These are phyloP conservation scores for Pterois miles DNA, from an alignment of 2,797 vertebrate genomes.

Conservation along the genomic window DNA sequence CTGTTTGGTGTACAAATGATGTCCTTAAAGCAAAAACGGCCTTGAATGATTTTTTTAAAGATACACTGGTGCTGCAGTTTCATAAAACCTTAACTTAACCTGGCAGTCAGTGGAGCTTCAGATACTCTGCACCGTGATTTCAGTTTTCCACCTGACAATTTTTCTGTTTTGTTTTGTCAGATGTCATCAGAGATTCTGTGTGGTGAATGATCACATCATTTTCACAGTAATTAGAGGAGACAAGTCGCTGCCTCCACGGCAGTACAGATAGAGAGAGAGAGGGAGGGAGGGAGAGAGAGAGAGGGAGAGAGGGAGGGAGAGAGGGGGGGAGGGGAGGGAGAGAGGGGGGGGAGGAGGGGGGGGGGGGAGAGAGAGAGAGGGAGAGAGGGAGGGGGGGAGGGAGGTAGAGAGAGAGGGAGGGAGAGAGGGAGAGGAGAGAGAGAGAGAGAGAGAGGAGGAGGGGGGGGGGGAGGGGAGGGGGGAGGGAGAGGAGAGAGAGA, in stretches of 20 bases:
- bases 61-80: neutral
- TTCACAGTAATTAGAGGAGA: conserved; percentile 72
- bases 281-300: conserved; percentile 32
- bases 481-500: conserved; percentile 35
- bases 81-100: neutral
- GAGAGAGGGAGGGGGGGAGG: conserved; percentile 14
- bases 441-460: conserved; percentile 30
- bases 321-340: conserved; percentile 25
- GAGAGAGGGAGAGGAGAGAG: conserved; percentile 28
- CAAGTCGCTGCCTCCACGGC: conserved; percentile 70
- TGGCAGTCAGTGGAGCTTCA: conserved; percentile 10
- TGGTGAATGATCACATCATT: conserved; percentile 71
- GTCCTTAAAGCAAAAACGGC: too few relatives aligned
- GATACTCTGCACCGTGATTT: conserved; percentile 30
- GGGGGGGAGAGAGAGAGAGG: conserved; percentile 30
- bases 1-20: too few relatives aligned
- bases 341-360: too few relatives aligned
- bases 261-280: conserved; percentile 44
- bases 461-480: too few relatives aligned
- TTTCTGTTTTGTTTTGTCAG: conserved; percentile 65
- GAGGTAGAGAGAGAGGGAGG: conserved; percentile 38
- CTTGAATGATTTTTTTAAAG: too few relatives aligned
- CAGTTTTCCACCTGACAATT: conserved; percentile 48
- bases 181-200: conserved; percentile 65
- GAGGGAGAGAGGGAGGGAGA: conserved; percentile 27